Percentiles rank a stretch among this genome's conserved stretches.
Conservation (phyloP, 1,140 invertebrate genomes). For the Liolophura sinensis region DNA sequence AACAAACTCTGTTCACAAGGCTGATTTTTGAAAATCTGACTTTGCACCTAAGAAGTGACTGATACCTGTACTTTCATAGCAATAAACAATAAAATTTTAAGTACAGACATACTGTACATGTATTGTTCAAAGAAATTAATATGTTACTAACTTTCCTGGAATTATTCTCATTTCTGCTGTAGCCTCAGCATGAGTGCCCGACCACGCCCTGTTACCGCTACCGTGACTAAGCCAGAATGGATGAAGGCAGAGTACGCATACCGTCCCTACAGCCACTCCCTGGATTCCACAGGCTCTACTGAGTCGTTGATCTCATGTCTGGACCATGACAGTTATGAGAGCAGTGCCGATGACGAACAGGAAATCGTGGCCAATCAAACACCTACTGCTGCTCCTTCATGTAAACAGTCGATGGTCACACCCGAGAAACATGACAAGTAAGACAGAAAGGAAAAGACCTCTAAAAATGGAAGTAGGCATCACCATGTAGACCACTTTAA, state of each 20-base stretch:
- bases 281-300: conserved; percentile 44
- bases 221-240: conserved; percentile 44
- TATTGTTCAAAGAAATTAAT: too few relatives aligned
- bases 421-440: not conserved
- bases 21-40: too few relatives aligned
- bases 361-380: not conserved
- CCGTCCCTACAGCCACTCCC: conserved; percentile 22
- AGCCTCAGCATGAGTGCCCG: conserved; percentile 24
- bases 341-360: conserved; percentile 13
- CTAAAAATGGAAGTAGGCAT: too few relatives aligned
- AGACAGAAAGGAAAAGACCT: not conserved
- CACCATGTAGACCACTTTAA: too few relatives aligned
- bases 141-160: too few relatives aligned
- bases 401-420: not conserved
- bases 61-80: too few relatives aligned
- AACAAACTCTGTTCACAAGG: too few relatives aligned
- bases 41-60: too few relatives aligned
- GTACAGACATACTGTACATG: too few relatives aligned
- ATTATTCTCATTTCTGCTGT: not conserved
- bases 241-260: conserved; percentile 22
- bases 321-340: conserved; percentile 48
- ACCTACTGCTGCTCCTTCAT: not conserved
- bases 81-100: too few relatives aligned
- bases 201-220: conserved; percentile 48
- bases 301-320: conserved; percentile 45